phyloP scores from a whole-genome alignment of 1,140 invertebrate species.

The Drosophila truncata region DNA sequence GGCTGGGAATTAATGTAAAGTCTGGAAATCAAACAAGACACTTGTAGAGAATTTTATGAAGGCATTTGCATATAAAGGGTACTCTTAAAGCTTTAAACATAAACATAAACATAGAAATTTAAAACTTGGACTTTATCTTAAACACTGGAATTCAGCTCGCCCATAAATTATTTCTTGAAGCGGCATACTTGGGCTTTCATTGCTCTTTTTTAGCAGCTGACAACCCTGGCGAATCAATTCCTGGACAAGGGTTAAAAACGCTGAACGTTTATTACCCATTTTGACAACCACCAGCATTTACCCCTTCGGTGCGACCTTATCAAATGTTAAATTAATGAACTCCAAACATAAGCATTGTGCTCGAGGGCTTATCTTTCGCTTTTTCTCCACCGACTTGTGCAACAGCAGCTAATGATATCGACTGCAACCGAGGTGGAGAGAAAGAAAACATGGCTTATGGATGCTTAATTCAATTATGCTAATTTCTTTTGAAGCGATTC shows the following conservation, averaged over 20 bases:
- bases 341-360: constrained; percentile 66
- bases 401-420: constrained; percentile 64
- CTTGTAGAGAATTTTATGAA: background rate
- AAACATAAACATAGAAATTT: background rate
- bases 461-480: constrained; percentile 81
- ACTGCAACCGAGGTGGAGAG: constrained; percentile 26
- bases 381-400: constrained; percentile 16
- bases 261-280: constrained; percentile 64
- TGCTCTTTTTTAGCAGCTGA: constrained; percentile 33
- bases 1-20: constrained; percentile 10
- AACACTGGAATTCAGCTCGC: background rate
- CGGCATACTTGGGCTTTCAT: background rate
- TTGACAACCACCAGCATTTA: constrained; percentile 53
- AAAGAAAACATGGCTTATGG: constrained; percentile 68
- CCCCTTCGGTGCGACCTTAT: constrained; percentile 57
- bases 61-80: background rate
- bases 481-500: constrained; percentile 65
- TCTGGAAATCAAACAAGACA: background rate
- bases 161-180: background rate
- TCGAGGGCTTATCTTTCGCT: constrained; percentile 22
- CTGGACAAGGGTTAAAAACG: constrained; percentile 45
- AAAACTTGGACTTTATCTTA: background rate
- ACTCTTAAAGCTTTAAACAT: background rate
- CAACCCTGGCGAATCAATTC: constrained; percentile 67
- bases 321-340: constrained; percentile 80